These are phyloP conservation scores for Setophaga kirtlandii DNA, from an alignment of 2,113 vertebrate species.

Conservation along the genomic window DNA sequence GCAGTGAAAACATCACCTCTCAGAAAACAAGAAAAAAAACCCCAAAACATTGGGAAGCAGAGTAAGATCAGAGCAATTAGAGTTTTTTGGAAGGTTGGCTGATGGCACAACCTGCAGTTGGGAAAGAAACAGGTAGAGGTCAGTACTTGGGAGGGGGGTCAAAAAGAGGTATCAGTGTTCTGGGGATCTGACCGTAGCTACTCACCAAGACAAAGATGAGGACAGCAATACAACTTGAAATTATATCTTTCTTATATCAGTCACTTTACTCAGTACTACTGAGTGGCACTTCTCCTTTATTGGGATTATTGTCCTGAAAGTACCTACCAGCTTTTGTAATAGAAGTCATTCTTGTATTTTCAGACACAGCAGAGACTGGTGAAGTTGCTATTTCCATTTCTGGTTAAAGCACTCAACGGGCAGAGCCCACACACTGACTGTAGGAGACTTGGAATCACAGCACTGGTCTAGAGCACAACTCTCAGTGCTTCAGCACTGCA, in stretches of 20 bases:
- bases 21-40: neutral
- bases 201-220: neutral
- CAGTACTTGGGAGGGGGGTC: neutral
- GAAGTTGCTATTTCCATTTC: conserved; percentile 21
- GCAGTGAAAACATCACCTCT: neutral
- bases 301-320: neutral
- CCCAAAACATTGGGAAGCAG: neutral
- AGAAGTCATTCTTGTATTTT: neutral
- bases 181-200: neutral
- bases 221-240: neutral
- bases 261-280: neutral
- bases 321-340: neutral
- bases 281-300: neutral
- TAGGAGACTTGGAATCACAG: neutral
- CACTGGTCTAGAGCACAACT: neutral
- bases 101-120: neutral
- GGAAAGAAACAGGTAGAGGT: neutral
- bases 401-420: neutral
- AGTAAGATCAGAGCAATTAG: neutral
- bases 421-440: neutral
- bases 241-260: neutral
- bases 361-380: neutral
- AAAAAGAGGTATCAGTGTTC: neutral
- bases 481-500: neutral
- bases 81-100: neutral